These are phyloP conservation scores for Trachelipus rathkii DNA, from an alignment of 1,140 invertebrate species.

Conservation along the genomic window DNA sequence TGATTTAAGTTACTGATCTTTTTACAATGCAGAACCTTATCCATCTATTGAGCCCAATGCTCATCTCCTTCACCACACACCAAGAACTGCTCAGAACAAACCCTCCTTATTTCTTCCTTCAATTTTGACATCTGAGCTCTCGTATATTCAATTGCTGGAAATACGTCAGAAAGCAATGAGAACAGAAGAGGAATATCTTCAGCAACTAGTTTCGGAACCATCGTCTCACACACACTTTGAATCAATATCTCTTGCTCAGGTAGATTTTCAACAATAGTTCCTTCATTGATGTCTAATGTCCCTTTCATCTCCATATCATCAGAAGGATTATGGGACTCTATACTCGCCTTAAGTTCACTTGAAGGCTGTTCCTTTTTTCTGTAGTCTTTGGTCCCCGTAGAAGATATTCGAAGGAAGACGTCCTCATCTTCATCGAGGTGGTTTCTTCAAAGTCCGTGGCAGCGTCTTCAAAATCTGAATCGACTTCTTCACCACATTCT, in stretches of 20 bases:
- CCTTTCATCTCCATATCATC: too few relatives aligned
- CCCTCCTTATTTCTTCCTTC: constrained; percentile 59
- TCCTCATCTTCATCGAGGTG: too few relatives aligned
- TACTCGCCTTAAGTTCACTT: too few relatives aligned
- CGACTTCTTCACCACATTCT: too few relatives aligned
- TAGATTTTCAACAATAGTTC: too few relatives aligned
- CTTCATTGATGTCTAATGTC: too few relatives aligned
- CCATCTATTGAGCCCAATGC: constrained; percentile 87
- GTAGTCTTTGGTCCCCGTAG: too few relatives aligned
- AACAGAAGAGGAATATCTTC: constrained; percentile 97
- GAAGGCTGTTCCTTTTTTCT: too few relatives aligned
- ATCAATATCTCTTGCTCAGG: constrained; percentile 97
- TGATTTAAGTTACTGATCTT: constrained; percentile 99
- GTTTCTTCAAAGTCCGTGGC: too few relatives aligned
- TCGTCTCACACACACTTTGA: constrained; percentile 98
- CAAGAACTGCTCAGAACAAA: constrained; percentile 89
- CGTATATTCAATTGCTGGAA: constrained; percentile 94
- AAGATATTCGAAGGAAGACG: too few relatives aligned
- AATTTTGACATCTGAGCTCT: constrained; percentile 83
- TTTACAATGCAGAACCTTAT: constrained; percentile 97
- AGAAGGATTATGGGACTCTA: too few relatives aligned
- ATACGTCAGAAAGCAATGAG: constrained; percentile 95
- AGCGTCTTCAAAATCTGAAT: too few relatives aligned
- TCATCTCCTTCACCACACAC: constrained; percentile 90
- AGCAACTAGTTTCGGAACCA: constrained; percentile 98